Evolutionary conservation across 2,113 vertebrate species (phyloP).

Genomic region (Lutjanus erythropterus): DNA sequence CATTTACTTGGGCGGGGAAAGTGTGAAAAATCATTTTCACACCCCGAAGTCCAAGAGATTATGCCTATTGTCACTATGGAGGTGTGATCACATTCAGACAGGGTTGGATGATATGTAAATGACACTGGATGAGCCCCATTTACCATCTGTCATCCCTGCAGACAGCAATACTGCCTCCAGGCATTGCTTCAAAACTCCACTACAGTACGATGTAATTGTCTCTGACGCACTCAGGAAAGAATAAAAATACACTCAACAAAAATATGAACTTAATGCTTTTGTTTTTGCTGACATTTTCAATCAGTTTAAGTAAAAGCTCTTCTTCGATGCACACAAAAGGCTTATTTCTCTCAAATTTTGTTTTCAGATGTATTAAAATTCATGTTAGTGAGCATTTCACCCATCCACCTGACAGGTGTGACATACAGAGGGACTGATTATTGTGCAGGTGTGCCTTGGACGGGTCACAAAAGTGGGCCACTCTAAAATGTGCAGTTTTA

Average conservation of each 20-base stretch:
- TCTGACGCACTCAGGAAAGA: background rate
- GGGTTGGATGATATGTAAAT: conserved; percentile 19
- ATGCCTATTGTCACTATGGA: background rate
- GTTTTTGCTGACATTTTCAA: no score
- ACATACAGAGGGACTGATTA: no score
- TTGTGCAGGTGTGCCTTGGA: no score
- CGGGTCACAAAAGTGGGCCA: no score
- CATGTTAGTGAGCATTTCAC: no score
- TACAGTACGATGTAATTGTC: background rate
- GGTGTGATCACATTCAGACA: conserved; percentile 15
- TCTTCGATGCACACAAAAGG: no score
- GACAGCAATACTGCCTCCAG: background rate
- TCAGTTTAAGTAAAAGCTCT: no score
- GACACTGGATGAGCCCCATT: conserved; percentile 13
- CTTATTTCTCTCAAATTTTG: no score
- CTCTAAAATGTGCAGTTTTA: no score
- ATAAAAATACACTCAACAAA: background rate
- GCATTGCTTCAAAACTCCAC: conserved; percentile 2
- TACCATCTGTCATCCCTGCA: conserved; percentile 12
- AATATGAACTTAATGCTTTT: no score
- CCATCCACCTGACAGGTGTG: no score
- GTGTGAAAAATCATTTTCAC: conserved; percentile 5
- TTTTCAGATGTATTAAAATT: no score
- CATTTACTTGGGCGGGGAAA: background rate
- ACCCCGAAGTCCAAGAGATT: background rate